phyloP scores from a whole-genome alignment of 2,797 vertebrate genomes.

The Chrysocyon brachyurus region DNA sequence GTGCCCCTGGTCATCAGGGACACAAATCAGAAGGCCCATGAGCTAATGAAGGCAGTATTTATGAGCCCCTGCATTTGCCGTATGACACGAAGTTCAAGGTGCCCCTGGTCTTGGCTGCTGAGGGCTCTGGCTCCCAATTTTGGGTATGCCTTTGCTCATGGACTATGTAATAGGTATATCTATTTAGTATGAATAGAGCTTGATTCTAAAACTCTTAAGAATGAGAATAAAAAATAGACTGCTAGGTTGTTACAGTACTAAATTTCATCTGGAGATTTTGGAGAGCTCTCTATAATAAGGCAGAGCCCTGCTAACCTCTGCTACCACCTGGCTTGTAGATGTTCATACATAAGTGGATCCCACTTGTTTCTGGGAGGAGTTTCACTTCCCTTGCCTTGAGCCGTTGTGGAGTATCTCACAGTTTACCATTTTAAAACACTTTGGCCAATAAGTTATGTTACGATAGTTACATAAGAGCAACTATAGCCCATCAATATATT shows the following conservation, averaged over 20 bases:
- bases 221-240: not conserved
- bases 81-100: conserved; percentile 64
- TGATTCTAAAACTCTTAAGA: conserved; percentile 5
- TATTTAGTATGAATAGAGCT: not conserved
- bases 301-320: not conserved
- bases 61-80: conserved; percentile 44
- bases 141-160: not conserved
- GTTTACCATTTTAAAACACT: not conserved
- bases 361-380: not conserved
- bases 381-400: not conserved
- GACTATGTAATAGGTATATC: not conserved
- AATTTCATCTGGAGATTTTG: conserved; percentile 6
- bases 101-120: conserved; percentile 19
- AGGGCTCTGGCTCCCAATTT: not conserved
- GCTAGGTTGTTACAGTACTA: not conserved
- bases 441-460: not conserved
- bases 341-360: not conserved
- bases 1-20: conserved; percentile 60
- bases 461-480: not conserved
- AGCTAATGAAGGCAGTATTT: conserved; percentile 78
- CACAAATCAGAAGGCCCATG: conserved; percentile 64
- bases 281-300: not conserved
- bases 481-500: not conserved
- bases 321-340: not conserved
- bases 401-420: not conserved